These are phyloP conservation scores for Rhinophrynus dorsalis DNA, from an alignment of 2,797 vertebrate genomes.

Conservation along the genomic window DNA sequence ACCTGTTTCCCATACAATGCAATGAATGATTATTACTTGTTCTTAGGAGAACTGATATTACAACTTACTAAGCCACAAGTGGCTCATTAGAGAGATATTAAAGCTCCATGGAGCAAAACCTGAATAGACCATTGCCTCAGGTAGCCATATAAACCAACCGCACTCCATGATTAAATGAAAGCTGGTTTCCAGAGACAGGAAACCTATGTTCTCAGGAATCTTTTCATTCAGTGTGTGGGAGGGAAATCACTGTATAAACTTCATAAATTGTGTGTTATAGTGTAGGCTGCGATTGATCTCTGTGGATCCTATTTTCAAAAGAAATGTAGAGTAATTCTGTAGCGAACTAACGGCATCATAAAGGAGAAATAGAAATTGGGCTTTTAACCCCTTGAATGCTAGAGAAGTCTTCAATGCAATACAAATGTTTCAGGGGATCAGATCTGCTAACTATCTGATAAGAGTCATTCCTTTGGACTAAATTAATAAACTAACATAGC, in stretches of 20 bases:
- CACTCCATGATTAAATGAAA: background rate
- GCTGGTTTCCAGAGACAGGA: background rate
- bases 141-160: conserved; percentile 2
- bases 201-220: conserved; percentile 5
- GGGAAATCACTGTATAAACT: conserved; percentile 1
- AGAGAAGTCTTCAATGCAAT: too few species aligned
- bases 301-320: too few species aligned
- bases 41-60: conserved; percentile 16
- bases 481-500: too few species aligned
- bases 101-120: background rate
- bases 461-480: too few species aligned
- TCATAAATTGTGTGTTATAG: background rate
- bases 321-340: too few species aligned
- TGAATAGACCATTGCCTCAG: background rate
- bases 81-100: conserved; percentile 33
- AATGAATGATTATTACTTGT: conserved; percentile 13
- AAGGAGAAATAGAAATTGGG: too few species aligned
- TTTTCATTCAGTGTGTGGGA: background rate
- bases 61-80: conserved; percentile 20
- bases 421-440: too few species aligned
- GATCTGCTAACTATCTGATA: too few species aligned
- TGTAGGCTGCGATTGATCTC: background rate
- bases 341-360: too few species aligned
- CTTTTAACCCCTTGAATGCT: too few species aligned
- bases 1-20: conserved; percentile 13